These are phyloP conservation scores for Telmatherina bonti DNA, from an alignment of 2,797 vertebrate genomes.

Conservation along the genomic window DNA sequence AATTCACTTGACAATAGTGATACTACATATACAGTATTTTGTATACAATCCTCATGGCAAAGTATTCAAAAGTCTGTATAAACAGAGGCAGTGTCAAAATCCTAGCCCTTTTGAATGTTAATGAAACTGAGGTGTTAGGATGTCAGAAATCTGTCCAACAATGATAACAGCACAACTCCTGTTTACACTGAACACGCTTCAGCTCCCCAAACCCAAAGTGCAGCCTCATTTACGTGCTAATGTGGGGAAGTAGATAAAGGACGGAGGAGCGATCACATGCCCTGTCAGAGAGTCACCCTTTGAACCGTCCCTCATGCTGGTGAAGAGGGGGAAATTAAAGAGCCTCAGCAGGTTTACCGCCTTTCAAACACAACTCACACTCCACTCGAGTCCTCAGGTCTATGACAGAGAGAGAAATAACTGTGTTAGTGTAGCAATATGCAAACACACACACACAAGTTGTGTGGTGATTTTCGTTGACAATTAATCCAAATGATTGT, in stretches of 20 bases:
- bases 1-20: constrained; percentile 57
- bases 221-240: constrained; percentile 90
- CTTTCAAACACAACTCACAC: constrained; percentile 81
- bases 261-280: constrained; percentile 83
- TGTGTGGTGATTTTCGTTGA: constrained; percentile 50
- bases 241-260: constrained; percentile 86
- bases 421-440: constrained; percentile 1
- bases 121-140: constrained; percentile 83
- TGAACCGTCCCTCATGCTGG: constrained; percentile 83
- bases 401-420: constrained; percentile 77
- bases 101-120: constrained; percentile 80
- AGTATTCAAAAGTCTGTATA: constrained; percentile 79
- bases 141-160: constrained; percentile 87
- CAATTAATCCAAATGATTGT: constrained; percentile 68
- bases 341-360: constrained; percentile 83
- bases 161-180: constrained; percentile 84
- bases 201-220: constrained; percentile 83
- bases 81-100: constrained; percentile 84
- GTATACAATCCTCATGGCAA: constrained; percentile 70
- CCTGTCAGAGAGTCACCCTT: constrained; percentile 86
- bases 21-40: constrained; percentile 65
- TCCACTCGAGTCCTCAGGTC: constrained; percentile 69
- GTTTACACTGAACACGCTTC: constrained; percentile 83
- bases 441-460: constrained; percentile 39
- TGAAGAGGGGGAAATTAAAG: constrained; percentile 82